phyloP scores from a whole-genome alignment of 1,140 invertebrate species.

The Cyclina sinensis region DNA sequence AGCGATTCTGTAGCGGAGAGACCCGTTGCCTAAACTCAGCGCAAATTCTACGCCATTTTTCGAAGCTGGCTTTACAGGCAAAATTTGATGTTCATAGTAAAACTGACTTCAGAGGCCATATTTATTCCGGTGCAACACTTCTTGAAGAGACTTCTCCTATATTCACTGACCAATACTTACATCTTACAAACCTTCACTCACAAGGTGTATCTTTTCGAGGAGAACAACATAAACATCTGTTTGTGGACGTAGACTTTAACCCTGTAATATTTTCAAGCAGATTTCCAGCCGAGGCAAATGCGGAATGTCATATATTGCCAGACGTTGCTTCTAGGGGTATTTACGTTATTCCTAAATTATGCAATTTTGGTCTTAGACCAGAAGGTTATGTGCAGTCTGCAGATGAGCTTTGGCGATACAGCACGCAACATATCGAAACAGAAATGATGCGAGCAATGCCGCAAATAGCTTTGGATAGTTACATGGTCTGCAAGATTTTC shows the following conservation, averaged over 20 bases:
- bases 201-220: slow-evolving; percentile 14
- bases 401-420: slow-evolving; percentile 34
- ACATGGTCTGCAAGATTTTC: slow-evolving; percentile 51
- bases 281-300: background rate
- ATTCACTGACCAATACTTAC: background rate
- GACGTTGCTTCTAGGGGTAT: slow-evolving; percentile 16
- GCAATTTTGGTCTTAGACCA: background rate
- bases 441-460: slow-evolving; percentile 15
- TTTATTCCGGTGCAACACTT: slow-evolving; percentile 35
- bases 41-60: slow-evolving; percentile 31
- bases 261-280: background rate
- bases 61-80: background rate
- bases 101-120: background rate
- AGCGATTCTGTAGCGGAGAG: slow-evolving; percentile 9
- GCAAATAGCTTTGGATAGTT: slow-evolving; percentile 19
- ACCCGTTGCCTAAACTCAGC: background rate
- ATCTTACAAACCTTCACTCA: background rate
- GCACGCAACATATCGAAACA: slow-evolving; percentile 41
- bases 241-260: slow-evolving; percentile 39
- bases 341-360: background rate
- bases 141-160: background rate
- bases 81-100: slow-evolving; percentile 3
- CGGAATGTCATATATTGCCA: background rate
- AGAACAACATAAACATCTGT: background rate
- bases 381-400: no score